Conservation (phyloP, 2,113 vertebrate species). For the Pantherophis guttatus region DNA sequence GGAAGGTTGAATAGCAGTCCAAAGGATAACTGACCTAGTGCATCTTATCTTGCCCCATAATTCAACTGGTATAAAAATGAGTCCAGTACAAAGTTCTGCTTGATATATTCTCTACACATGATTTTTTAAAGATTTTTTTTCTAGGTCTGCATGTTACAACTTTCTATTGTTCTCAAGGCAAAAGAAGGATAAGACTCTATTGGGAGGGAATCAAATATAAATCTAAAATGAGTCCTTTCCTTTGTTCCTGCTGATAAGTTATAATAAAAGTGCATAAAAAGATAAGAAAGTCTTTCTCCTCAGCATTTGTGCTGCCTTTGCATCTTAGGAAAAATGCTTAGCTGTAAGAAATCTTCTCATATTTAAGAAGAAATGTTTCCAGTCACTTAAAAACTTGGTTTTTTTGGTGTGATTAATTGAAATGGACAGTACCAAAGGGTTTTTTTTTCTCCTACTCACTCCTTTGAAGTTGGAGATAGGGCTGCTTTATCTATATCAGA, state of each 20-base stretch:
- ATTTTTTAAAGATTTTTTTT: not conserved
- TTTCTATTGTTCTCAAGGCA: slow-evolving; percentile 26
- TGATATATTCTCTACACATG: not conserved
- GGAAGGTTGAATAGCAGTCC: not conserved
- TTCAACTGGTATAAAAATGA: not conserved
- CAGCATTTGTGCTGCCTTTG: slow-evolving; percentile 9
- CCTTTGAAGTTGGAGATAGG: not conserved
- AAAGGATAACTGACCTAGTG: not conserved
- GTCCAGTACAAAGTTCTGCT: not conserved
- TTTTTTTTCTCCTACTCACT: not conserved
- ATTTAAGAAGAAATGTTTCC: slow-evolving; percentile 21
- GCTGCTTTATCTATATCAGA: slow-evolving; percentile 13
- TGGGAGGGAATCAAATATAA: slow-evolving; percentile 14
- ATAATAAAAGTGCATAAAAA: not conserved
- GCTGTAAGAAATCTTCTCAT: not conserved
- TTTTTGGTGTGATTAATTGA: slow-evolving; percentile 15
- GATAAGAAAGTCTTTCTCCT: slow-evolving; percentile 30
- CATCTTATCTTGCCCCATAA: not conserved
- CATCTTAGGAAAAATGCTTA: not conserved
- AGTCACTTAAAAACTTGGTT: not conserved
- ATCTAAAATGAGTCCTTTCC: slow-evolving; percentile 12
- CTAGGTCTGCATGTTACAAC: not conserved
- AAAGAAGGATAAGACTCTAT: not conserved
- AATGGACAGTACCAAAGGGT: not conserved
- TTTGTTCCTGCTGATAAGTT: slow-evolving; percentile 20